phyloP scores from a whole-genome alignment of 1,140 invertebrate genomes.

The Caenorhabditis remanei region DNA sequence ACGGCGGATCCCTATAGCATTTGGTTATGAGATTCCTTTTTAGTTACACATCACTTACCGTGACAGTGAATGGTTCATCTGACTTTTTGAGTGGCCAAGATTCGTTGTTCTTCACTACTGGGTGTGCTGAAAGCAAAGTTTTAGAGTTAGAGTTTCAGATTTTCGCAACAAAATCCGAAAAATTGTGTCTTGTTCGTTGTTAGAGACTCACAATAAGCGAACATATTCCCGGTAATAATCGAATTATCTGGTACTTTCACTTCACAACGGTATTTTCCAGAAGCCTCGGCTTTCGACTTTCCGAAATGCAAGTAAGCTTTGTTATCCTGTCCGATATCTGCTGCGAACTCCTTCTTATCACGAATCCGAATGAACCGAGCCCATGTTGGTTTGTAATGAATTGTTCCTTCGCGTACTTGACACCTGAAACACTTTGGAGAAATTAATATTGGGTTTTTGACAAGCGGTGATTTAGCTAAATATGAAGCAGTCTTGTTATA shows the following conservation, averaged over 20 bases:
- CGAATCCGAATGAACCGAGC: conserved; percentile 55
- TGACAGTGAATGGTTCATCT: not conserved
- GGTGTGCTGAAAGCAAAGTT: conserved; percentile 58
- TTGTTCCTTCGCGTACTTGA: conserved; percentile 23
- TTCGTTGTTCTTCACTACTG: conserved; percentile 58
- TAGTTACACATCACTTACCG: not conserved
- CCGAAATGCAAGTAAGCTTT: conserved; percentile 56
- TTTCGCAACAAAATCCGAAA: not conserved
- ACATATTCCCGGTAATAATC: conserved; percentile 62
- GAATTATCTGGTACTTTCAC: conserved; percentile 27
- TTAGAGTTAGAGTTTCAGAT: not conserved
- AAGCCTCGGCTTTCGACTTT: conserved; percentile 9
- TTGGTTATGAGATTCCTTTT: not conserved
- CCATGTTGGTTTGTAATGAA: conserved; percentile 15
- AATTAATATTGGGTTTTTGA: not conserved
- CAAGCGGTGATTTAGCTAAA: too few species aligned
- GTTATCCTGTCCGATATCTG: conserved; percentile 15
- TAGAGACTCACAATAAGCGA: conserved; percentile 55
- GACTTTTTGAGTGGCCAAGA: conserved; percentile 9
- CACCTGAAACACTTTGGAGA: conserved; percentile 47
- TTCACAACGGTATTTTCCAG: conserved; percentile 62
- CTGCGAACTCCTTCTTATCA: conserved; percentile 46
- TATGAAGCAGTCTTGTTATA: too few species aligned
- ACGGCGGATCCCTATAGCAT: conserved; percentile 26
- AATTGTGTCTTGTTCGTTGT: not conserved